Evolutionary conservation across 2,888 invertebrate species (phyloP), one percentile per base, ranked within the genome.

Genomic region (Lumbricus terrestris): DNA sequence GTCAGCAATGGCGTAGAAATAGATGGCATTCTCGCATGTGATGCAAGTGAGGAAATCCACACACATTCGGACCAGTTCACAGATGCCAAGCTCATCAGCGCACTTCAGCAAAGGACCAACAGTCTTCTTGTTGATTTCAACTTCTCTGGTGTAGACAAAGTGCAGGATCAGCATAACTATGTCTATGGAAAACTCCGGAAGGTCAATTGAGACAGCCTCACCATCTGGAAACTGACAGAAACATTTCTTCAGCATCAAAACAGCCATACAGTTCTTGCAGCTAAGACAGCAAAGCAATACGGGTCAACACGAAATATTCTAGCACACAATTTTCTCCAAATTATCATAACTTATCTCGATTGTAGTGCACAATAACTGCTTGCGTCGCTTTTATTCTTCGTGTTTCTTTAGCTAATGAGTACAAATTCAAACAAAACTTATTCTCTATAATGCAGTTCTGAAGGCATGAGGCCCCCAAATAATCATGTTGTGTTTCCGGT

Each of bases 71-170:
- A 90, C 89, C 82, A 91, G 47, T 34, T 89, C 89, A 82, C 91
- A 91, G 54, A 91, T 88, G n/a, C 91, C 91, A 34, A 91, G 47
- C 88, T 91, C 91, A 88, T 91, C 91, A 13, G 91, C 90, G 11
- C 89, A 89, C 38, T 89, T 23, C 82, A 91, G 89, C 83, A 91
- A 40, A 20, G 91, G 91, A 69, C 91, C 91, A 20, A 91, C 91
- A 35, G 89, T 47, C 47, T 91, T 89, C 69, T 85, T 88, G 88
- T 89, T 91, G 69, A 91, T 82, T 34, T 91, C 91, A 34, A 91
- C 40, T 82, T 91, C 91, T 20, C 90, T 89, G 40, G 89, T 89
- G 83, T 91, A 91, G 42, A 91, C 89, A 69, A 89, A 91, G 42
- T 89, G 88, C 82, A 91, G 88, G 38, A 91, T 89, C 54, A 89